Evolutionary conservation across 2,888 invertebrate species (phyloP).

Genomic region (Drosophila ustulata): DNA sequence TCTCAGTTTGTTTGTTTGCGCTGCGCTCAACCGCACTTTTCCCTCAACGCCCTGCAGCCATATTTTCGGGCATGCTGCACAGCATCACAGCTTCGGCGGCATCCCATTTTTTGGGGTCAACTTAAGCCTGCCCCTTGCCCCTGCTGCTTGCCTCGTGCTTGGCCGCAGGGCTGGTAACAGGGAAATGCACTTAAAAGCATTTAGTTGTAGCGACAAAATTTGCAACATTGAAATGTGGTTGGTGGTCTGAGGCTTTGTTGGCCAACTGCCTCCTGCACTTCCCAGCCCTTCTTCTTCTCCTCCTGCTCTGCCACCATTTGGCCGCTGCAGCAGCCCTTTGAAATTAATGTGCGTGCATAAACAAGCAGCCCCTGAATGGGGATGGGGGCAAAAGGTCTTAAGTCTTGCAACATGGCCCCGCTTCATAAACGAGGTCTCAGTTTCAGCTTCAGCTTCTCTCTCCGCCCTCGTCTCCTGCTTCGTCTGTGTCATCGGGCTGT

Average conservation of each 20-base stretch:
- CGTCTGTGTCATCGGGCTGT: not conserved
- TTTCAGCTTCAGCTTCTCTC: slow-evolving; percentile 1
- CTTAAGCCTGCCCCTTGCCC: not conserved
- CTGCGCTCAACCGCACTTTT: slow-evolving; percentile 18
- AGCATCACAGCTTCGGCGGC: not conserved
- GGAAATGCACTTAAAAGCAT: slow-evolving; percentile 80
- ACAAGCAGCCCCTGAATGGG: slow-evolving; percentile 46
- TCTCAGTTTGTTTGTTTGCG: slow-evolving; percentile 16
- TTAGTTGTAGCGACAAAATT: slow-evolving; percentile 75
- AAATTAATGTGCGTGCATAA: slow-evolving; percentile 79
- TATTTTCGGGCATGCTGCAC: slow-evolving; percentile 33
- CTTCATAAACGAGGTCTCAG: slow-evolving; percentile 36
- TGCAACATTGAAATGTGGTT: slow-evolving; percentile 73
- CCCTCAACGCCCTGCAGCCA: slow-evolving; percentile 25
- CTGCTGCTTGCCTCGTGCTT: not conserved
- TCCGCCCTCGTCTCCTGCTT: slow-evolving; percentile 5
- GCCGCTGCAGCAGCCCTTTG: slow-evolving; percentile 56
- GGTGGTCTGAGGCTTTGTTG: slow-evolving; percentile 44
- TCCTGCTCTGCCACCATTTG: slow-evolving; percentile 16
- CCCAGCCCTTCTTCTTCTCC: not conserved
- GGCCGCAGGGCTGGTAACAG: slow-evolving; percentile 40
- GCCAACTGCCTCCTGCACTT: slow-evolving; percentile 17
- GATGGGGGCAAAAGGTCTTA: slow-evolving; percentile 37
- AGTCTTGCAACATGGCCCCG: slow-evolving; percentile 58
- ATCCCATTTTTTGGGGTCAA: slow-evolving; percentile 29